Evolutionary conservation across 2,888 invertebrate genomes (phyloP).

Genomic region (Pyralis farinalis): DNA sequence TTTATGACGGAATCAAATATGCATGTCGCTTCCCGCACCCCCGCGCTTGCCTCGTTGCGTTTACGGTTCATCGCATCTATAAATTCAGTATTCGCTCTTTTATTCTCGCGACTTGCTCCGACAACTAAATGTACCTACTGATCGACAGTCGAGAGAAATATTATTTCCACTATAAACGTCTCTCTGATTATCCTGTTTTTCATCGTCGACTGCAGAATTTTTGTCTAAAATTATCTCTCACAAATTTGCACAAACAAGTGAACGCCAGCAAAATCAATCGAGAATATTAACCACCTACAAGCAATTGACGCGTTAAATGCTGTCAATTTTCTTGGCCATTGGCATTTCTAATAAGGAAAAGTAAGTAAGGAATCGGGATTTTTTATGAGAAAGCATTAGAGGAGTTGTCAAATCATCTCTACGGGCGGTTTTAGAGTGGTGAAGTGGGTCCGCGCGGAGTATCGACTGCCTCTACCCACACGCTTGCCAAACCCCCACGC

Average conservation of each 20-base stretch:
- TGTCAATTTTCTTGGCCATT: slow-evolving; percentile 14
- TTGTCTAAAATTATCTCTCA: too few species aligned
- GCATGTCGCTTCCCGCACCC: slow-evolving; percentile 45
- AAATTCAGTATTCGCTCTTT: slow-evolving; percentile 54
- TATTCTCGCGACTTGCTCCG: slow-evolving; percentile 48
- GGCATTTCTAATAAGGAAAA: slow-evolving; percentile 13
- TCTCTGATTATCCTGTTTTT: slow-evolving; percentile 20
- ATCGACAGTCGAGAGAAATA: slow-evolving; percentile 45
- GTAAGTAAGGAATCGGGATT: too few species aligned
- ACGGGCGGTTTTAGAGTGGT: too few species aligned
- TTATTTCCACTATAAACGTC: slow-evolving; percentile 31
- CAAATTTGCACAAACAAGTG: background rate
- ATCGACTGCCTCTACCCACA: too few species aligned
- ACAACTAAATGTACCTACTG: slow-evolving; percentile 50
- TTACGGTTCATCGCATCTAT: slow-evolving; percentile 59
- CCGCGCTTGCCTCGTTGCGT: slow-evolving; percentile 31
- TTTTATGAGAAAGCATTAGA: too few species aligned
- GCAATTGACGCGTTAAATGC: slow-evolving; percentile 14
- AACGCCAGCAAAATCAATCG: background rate
- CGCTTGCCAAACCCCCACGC: too few species aligned
- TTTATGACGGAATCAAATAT: slow-evolving; percentile 77
- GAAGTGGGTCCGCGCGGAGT: too few species aligned
- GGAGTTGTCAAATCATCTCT: too few species aligned
- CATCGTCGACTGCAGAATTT: slow-evolving; percentile 7
- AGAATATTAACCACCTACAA: slow-evolving; percentile 10